phyloP scores from a whole-genome alignment of 2,113 vertebrate species.

The Coryphaenoides rupestris region DNA sequence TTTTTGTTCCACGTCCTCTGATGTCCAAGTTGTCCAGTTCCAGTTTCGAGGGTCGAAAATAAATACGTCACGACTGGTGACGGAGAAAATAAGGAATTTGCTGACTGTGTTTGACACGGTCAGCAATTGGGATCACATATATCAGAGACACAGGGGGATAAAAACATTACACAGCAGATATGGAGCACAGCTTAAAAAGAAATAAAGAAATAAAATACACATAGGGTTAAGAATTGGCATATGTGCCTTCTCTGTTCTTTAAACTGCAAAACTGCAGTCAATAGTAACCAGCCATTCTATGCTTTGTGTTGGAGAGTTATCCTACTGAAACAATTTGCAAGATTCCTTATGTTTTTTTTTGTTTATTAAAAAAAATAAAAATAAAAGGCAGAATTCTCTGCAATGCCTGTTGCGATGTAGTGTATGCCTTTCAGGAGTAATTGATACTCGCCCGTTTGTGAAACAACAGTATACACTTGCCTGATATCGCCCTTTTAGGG shows the following conservation, averaged over 20 bases:
- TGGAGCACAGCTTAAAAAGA: conserved; percentile 18
- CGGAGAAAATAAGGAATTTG: conserved; percentile 33
- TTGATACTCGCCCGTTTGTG: conserved; percentile 15
- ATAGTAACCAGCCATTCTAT: conserved; percentile 13
- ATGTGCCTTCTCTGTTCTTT: conserved; percentile 4
- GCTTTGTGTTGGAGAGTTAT: conserved; percentile 1
- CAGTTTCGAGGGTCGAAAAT: conserved; percentile 69
- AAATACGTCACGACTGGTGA: conserved; percentile 66
- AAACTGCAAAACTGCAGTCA: conserved; percentile 11
- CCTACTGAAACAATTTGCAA: conserved; percentile 2
- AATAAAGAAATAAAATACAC: background rate
- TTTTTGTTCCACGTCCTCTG: conserved; percentile 64
- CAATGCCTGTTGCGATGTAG: conserved; percentile 37
- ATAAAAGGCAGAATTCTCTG: conserved; percentile 13
- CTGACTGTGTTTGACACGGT: conserved; percentile 53
- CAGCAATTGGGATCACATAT: conserved; percentile 45
- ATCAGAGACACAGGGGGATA: conserved; percentile 1
- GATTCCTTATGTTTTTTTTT: conserved; percentile 18
- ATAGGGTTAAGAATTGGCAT: conserved; percentile 10
- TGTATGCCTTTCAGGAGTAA: conserved; percentile 32
- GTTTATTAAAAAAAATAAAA: no score
- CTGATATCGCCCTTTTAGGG: background rate
- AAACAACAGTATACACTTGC: conserved; percentile 13
- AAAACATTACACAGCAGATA: conserved; percentile 31
- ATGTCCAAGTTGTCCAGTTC: conserved; percentile 50